A percentile compares a stretch with the other conserved stretches of the same genome.
Conservation (phyloP, 1,140 invertebrate species). For the Drosophila carrolli region DNA sequence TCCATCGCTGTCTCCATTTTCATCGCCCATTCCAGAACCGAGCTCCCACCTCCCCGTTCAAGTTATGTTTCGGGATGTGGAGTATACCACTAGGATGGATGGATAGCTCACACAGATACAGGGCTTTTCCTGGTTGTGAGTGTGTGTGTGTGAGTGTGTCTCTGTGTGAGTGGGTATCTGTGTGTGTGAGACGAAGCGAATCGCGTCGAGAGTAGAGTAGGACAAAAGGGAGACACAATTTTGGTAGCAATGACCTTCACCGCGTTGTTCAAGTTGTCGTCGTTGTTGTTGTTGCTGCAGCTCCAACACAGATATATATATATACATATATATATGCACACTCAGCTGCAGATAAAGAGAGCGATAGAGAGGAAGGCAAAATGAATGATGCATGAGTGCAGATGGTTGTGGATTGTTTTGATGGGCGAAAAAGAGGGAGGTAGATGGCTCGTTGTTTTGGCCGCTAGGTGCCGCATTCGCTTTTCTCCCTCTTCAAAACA, state of each 20-base stretch:
- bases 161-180: conserved; percentile 19
- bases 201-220: conserved; percentile 76
- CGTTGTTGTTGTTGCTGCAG: conserved; percentile 53
- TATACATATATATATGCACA: not conserved
- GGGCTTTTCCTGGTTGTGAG: conserved; percentile 39
- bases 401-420: conserved; percentile 37
- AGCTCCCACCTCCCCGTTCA: conserved; percentile 18
- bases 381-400: conserved; percentile 73
- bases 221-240: conserved; percentile 84
- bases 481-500: conserved; percentile 3
- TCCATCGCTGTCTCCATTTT: conserved; percentile 30
- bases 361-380: conserved; percentile 25
- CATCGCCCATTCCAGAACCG: conserved; percentile 21
- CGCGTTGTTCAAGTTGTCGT: conserved; percentile 84
- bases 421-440: conserved; percentile 3
- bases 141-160: conserved; percentile 23
- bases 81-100: conserved; percentile 67
- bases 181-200: conserved; percentile 50
- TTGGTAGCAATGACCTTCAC: conserved; percentile 85
- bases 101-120: conserved; percentile 32
- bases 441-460: conserved; percentile 3
- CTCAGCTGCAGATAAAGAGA: conserved; percentile 43
- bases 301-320: conserved; percentile 31
- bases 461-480: conserved; percentile 58
- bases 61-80: conserved; percentile 55